phyloP scores from a whole-genome alignment of 92 coral and sea anemone species.

The Porites cylindrica region DNA sequence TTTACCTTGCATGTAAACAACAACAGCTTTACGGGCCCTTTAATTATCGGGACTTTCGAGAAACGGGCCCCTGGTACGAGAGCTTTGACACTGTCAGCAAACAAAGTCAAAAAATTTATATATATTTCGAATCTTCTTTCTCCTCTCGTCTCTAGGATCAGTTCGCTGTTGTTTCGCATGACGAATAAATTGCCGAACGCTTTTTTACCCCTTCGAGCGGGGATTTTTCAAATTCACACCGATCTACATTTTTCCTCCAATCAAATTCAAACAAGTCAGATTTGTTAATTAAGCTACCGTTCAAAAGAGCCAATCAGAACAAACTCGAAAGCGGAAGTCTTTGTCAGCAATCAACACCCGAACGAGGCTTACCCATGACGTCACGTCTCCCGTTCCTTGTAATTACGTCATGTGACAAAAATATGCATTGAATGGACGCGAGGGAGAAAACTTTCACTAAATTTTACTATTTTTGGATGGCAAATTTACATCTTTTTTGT shows the following conservation, averaged over 20 bases:
- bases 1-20: too few relatives aligned
- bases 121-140: too few relatives aligned
- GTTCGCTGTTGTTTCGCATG: too few relatives aligned
- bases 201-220: background rate
- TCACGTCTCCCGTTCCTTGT: constrained; percentile 70
- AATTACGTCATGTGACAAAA: constrained; percentile 99
- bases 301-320: constrained; percentile 37
- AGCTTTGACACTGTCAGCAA: too few relatives aligned
- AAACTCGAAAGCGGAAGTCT: constrained; percentile 38
- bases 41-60: too few relatives aligned
- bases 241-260: constrained; percentile 44
- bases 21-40: too few relatives aligned
- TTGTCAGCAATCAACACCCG: constrained; percentile 1
- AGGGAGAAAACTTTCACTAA: constrained; percentile 53
- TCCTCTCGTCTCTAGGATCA: too few relatives aligned
- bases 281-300: constrained; percentile 3
- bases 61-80: too few relatives aligned
- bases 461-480: constrained; percentile 67
- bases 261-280: constrained; percentile 68
- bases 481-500: constrained; percentile 53
- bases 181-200: too few relatives aligned
- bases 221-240: background rate
- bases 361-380: constrained; percentile 89
- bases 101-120: too few relatives aligned
- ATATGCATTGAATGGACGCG: constrained; percentile 87